Percentiles rank a stretch among this genome's conserved stretches.
Conservation (phyloP, 2,888 invertebrate genomes). For the Phymatocera aterrima region DNA sequence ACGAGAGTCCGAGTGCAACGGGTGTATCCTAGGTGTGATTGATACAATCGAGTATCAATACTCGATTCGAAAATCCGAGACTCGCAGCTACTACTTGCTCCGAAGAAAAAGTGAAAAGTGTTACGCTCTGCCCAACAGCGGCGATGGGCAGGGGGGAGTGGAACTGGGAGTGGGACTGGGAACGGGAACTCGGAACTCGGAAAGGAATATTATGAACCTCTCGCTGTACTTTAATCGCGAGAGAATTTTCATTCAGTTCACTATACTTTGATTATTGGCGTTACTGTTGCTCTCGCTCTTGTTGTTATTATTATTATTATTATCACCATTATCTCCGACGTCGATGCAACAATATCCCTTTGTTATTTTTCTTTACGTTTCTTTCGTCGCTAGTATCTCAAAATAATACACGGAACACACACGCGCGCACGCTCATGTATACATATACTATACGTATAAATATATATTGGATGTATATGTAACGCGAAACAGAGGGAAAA, state of each 20-base stretch:
- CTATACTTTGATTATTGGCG: too few relatives aligned
- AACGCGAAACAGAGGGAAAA: too few relatives aligned
- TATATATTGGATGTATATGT: too few relatives aligned
- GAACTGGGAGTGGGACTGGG: conserved; percentile 7
- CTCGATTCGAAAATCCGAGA: neutral
- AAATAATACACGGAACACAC: too few relatives aligned
- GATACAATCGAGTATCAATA: neutral
- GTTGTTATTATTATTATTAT: neutral
- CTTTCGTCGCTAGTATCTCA: neutral
- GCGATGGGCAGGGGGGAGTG: neutral
- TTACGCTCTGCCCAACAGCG: neutral
- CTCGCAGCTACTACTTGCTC: too few relatives aligned
- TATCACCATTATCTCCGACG: too few relatives aligned
- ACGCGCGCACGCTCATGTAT: too few relatives aligned
- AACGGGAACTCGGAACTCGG: neutral
- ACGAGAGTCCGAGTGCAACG: conserved; percentile 26
- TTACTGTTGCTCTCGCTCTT: too few relatives aligned
- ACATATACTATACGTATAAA: too few relatives aligned
- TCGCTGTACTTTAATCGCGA: neutral
- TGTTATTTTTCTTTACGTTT: neutral
- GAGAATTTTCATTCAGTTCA: conserved; percentile 1
- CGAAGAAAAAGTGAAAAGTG: conserved; percentile 42
- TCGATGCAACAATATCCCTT: too few relatives aligned
- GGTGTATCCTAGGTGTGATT: conserved; percentile 18
- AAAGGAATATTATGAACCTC: conserved; percentile 24